Base-by-base conservation (phyloP, 1,140 invertebrate species). In the Aphelinus certus region DNA sequence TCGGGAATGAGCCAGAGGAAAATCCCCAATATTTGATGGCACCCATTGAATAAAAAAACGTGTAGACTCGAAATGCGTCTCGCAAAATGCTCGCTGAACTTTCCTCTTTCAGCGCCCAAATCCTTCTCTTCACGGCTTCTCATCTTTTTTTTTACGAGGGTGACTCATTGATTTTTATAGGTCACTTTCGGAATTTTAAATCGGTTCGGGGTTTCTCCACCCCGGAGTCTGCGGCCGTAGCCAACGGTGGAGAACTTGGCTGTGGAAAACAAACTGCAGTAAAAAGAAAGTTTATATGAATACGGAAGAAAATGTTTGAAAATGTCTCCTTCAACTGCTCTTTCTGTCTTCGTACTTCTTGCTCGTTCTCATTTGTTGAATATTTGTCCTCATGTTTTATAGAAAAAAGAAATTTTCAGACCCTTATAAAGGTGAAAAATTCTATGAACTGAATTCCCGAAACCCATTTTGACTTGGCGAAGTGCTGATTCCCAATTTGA, bases 91-190 rank as follows among this genome's bases (percentile, higher is more conserved):
- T 47, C 56, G 45, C 7, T 63, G 10, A 3, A 47, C 9, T 48
- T 46, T 9, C 43, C 9, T 46, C 2, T 7, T 3, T 62, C 45
- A 46, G 42, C 48, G 2, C 61, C 42, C 26, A 26, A 26, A 26
- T 26, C 26, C 43, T 45, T 48, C 2, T 47, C 7, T 9, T 46
- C 7, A 63, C 45, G 42, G 43, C 61, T 47, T 10, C 61, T 63
- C 26, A 26, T 63, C 61, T 47, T 65, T n/a, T 2, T 43, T 10
- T 68, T 68, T 68, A 68, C 55, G 66, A 68, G 53, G 55, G 2
- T 68, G 66, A 57, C 56, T 68, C 66, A 68, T 68, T 68, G 66
- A 68, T 68, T 68, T 68, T 68, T 68, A 68, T 57, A n/a, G 55
- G 66, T 45, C 66, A 68, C 66, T 67, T 67, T 67, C 65, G 65